Conservation (phyloP, 2,797 vertebrate genomes). For the Esox masquinongy region DNA sequence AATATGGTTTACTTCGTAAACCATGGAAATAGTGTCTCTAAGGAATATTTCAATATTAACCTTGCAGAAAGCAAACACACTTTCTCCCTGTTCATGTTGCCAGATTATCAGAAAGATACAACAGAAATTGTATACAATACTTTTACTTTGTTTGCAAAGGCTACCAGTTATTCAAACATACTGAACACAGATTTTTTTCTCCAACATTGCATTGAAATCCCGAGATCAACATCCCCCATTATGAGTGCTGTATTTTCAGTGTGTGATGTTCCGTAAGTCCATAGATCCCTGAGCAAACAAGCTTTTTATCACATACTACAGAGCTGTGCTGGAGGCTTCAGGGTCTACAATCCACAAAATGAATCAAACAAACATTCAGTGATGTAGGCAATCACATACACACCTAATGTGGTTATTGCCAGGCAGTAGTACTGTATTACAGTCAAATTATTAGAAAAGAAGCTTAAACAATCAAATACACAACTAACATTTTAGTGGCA, state of each 20-base stretch:
- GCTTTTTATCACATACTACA: slow-evolving; percentile 73
- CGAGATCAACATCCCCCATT: slow-evolving; percentile 67
- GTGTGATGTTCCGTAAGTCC: slow-evolving; percentile 66
- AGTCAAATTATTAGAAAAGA: slow-evolving; percentile 11
- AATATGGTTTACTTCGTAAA: not conserved
- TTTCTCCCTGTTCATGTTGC: slow-evolving; percentile 40
- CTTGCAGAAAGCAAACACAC: slow-evolving; percentile 40
- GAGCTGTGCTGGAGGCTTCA: slow-evolving; percentile 70
- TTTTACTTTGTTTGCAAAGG: slow-evolving; percentile 47
- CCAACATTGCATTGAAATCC: slow-evolving; percentile 66
- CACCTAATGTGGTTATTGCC: slow-evolving; percentile 61
- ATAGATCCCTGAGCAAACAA: slow-evolving; percentile 80
- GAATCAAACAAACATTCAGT: slow-evolving; percentile 69
- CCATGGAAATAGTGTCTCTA: slow-evolving; percentile 9
- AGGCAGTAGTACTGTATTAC: slow-evolving; percentile 47
- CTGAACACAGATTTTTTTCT: slow-evolving; percentile 58
- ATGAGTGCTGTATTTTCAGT: slow-evolving; percentile 63
- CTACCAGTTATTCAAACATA: slow-evolving; percentile 63
- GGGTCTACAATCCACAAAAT: slow-evolving; percentile 72
- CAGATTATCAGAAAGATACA: slow-evolving; percentile 44
- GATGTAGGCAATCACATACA: slow-evolving; percentile 56
- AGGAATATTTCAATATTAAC: slow-evolving; percentile 34
- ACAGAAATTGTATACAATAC: slow-evolving; percentile 43
- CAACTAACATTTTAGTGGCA: not conserved
- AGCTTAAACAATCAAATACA: not conserved